Percentiles rank a stretch among this genome's conserved stretches.
phyloP scores from a whole-genome alignment of 1,140 invertebrate genomes.

The Bombus breviceps region DNA sequence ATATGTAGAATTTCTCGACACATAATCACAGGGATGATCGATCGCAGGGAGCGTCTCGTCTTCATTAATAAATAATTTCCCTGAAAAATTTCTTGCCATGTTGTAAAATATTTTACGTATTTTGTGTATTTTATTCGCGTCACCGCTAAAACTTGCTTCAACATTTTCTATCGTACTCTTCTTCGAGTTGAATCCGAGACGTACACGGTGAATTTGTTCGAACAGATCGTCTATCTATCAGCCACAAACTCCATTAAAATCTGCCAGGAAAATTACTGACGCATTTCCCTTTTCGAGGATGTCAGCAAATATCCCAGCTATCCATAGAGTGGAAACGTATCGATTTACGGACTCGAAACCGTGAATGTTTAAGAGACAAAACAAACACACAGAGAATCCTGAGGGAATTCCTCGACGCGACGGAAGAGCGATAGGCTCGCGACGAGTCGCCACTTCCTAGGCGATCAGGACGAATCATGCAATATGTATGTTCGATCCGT shows the following conservation, averaged over 20 bases:
- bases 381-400: background rate
- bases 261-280: too few relatives aligned
- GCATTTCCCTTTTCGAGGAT: background rate
- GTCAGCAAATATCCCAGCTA: background rate
- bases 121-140: background rate
- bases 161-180: background rate
- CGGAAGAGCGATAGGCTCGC: conserved; percentile 47
- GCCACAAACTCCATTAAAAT: too few relatives aligned
- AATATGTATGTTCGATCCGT: conserved; percentile 71
- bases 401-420: conserved; percentile 8
- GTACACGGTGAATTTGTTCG: too few relatives aligned
- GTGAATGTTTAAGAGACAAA: background rate
- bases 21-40: background rate
- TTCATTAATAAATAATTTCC: background rate
- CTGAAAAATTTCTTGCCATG: background rate
- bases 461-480: conserved; percentile 66
- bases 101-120: background rate
- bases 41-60: background rate
- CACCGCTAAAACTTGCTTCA: background rate
- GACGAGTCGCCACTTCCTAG: conserved; percentile 59
- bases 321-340: background rate
- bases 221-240: too few relatives aligned
- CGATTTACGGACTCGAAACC: background rate
- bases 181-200: too few relatives aligned
- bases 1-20: background rate